A percentile compares a stretch with the other conserved stretches of the same genome.
Evolutionary conservation across 2,888 invertebrate genomes (phyloP).

Genomic region (Noctua comes): DNA sequence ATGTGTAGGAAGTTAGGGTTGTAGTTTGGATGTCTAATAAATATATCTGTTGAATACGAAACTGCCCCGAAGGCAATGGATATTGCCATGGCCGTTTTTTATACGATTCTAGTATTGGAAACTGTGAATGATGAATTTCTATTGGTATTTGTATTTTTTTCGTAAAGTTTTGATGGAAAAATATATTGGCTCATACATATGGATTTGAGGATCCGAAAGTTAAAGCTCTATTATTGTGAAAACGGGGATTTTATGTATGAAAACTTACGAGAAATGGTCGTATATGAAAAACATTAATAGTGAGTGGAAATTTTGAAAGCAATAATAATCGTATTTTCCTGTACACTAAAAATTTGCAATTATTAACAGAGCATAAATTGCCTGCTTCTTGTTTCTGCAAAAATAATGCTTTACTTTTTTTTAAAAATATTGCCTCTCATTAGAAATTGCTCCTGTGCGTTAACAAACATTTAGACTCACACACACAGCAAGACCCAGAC

Average conservation of each 20-base stretch:
- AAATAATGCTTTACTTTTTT: no score
- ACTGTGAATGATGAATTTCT: constrained; percentile 74
- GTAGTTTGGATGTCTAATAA: constrained; percentile 42
- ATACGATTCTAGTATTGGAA: constrained; percentile 74
- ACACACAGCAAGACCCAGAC: no score
- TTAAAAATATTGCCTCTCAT: no score
- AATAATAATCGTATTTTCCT: background rate
- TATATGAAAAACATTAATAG: constrained; percentile 28
- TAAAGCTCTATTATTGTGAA: constrained; percentile 32
- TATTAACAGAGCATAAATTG: background rate
- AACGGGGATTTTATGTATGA: constrained; percentile 38
- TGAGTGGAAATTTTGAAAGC: constrained; percentile 11
- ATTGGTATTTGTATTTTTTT: constrained; percentile 74
- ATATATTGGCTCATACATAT: constrained; percentile 68
- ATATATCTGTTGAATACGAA: constrained; percentile 69
- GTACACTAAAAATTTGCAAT: background rate
- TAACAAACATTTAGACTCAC: no score
- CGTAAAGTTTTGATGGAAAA: constrained; percentile 67
- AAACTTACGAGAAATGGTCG: background rate
- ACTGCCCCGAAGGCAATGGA: constrained; percentile 78
- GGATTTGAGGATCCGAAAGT: constrained; percentile 50
- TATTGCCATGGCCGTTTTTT: constrained; percentile 82
- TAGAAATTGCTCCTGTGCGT: no score
- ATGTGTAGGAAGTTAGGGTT: constrained; percentile 4
- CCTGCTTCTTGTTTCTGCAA: background rate